Percentiles rank a stretch among this genome's conserved stretches.
These are phyloP conservation scores for Ichneumon xanthorius DNA, from an alignment of 2,888 invertebrate species.

Conservation along the genomic window DNA sequence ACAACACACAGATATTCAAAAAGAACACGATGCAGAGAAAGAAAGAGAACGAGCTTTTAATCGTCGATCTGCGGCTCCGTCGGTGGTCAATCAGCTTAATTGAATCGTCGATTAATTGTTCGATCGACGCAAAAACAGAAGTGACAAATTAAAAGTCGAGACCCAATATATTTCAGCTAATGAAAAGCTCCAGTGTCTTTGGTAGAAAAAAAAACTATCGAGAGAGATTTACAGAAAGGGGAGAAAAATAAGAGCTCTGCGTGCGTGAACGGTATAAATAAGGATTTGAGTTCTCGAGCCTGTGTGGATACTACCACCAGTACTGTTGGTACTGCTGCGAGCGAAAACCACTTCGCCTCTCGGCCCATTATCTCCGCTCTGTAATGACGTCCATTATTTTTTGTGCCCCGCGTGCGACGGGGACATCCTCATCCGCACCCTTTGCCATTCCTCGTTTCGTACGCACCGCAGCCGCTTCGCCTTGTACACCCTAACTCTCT, in stretches of 20 bases:
- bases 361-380: constrained; percentile 77
- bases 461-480: constrained; percentile 24
- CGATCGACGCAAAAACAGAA: background rate
- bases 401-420: constrained; percentile 70
- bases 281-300: constrained; percentile 45
- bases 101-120: background rate
- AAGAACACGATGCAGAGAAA: background rate
- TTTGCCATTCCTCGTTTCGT: constrained; percentile 39
- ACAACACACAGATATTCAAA: too few relatives aligned
- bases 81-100: background rate
- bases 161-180: background rate
- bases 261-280: constrained; percentile 54
- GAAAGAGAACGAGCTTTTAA: background rate
- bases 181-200: constrained; percentile 2
- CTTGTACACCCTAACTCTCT: constrained; percentile 24
- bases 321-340: constrained; percentile 18
- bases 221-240: constrained; percentile 40
- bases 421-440: constrained; percentile 44
- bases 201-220: constrained; percentile 8
- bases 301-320: constrained; percentile 30
- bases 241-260: constrained; percentile 37
- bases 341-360: constrained; percentile 63
- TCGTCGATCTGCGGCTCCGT: too few relatives aligned
- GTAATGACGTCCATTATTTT: constrained; percentile 82
- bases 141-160: background rate